Evolutionary conservation across 2,113 vertebrate genomes (phyloP), one percentile per base, ranked within the genome.

Genomic region (Phyllostomus discolor): DNA sequence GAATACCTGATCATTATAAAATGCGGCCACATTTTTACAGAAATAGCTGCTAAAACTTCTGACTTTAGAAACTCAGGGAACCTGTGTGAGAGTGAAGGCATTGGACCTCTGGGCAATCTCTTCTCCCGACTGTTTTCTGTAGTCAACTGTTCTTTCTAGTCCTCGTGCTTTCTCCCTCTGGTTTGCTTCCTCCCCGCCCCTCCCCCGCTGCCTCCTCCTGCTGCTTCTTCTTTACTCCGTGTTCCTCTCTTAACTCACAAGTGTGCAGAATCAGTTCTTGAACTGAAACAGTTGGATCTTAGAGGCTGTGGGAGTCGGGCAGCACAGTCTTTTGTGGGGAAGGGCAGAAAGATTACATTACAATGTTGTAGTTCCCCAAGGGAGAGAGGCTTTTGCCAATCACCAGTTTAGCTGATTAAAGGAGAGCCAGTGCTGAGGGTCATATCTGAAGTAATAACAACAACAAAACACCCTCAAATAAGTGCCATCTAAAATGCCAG

Each of bases 401-500:
- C 50, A 94, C 24, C 48, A 90, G 41, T 78, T 84, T 15, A 62
- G 41, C 81, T 79, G 66, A 90, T 95, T 88, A 92, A 95, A 72
- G 50, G 72, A 62, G 64, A 78, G 69, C 7, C 57, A 66, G 41
- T 22, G 17, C 33, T 57, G 43, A 92, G 41, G 94, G 84, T 90
- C 26, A 93, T 94, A 43, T 85, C 52, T 94, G 70, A 78, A 89
- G 76, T 78, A 52, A 85, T 41, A 95, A 70, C n/a, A 79, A 62
- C 50, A 72, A 66, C 69, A 95, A 96, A 97, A 75, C 8, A 17
- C 22, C 35, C 75, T 81, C 11, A 64, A 97, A 91, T 92, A 88
- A 97, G 94, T 14, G 54, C 94, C 41, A 72, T 94, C 62, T 26
- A 52, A 62, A 82, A 79, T 91, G 88, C 87, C 88, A 88, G 96